Conservation (phyloP, 2,113 vertebrate species). For the Ammodytes marinus region DNA sequence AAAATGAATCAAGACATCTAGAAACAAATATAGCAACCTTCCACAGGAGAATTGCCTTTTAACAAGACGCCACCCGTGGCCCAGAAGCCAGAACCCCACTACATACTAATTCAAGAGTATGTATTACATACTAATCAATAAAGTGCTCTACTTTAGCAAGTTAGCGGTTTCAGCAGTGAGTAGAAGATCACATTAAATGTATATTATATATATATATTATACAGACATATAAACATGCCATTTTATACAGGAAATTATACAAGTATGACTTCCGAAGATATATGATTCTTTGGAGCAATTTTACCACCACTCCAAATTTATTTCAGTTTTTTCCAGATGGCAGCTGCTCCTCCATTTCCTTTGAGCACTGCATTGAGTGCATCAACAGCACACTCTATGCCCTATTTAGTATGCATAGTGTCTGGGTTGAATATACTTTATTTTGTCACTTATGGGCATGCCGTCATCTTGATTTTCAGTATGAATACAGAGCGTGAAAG, state of each 20-base stretch:
- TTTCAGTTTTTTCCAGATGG: neutral
- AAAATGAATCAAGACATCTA: constrained; percentile 10
- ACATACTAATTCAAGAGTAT: neutral
- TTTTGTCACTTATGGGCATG: neutral
- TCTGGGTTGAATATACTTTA: neutral
- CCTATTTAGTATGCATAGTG: neutral
- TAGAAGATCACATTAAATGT: too few species aligned
- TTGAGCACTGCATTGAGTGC: neutral
- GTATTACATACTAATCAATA: neutral
- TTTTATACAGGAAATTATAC: neutral
- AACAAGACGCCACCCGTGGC: constrained; percentile 5
- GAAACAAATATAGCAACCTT: neutral
- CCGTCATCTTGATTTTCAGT: too few species aligned
- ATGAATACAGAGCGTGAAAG: too few species aligned
- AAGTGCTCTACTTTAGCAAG: neutral
- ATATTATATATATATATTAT: too few species aligned
- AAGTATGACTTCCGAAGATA: neutral
- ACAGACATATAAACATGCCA: neutral
- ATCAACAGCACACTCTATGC: neutral
- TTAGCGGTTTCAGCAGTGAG: neutral
- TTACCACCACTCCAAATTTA: neutral
- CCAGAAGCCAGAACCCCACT: neutral
- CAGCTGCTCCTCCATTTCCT: neutral
- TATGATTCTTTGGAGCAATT: neutral
- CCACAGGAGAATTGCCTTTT: neutral